Percentiles rank a stretch among this genome's conserved stretches.
phyloP scores from a whole-genome alignment of 2,113 vertebrate species.

The Spheniscus mendiculus region DNA sequence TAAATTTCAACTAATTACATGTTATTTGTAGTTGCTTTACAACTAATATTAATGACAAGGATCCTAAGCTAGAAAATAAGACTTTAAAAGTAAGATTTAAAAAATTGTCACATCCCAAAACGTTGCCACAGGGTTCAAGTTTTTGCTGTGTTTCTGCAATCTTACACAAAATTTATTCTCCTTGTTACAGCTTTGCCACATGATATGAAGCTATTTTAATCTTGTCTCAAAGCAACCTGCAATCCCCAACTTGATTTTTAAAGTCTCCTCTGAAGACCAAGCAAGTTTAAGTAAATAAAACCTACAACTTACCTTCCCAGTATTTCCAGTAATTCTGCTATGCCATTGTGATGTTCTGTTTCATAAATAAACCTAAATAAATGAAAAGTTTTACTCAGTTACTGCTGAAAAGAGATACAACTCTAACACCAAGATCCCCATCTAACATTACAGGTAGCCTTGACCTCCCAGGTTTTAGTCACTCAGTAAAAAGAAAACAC shows the following conservation, averaged over 20 bases:
- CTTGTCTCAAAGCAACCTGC: background rate
- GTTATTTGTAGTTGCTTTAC: background rate
- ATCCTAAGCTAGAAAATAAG: background rate
- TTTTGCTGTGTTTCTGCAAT: background rate
- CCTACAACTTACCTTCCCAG: constrained; percentile 88
- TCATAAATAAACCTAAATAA: constrained; percentile 97
- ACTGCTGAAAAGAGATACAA: background rate
- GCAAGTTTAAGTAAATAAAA: background rate
- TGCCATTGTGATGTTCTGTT: constrained; percentile 99
- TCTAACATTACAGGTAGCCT: background rate
- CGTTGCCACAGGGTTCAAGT: background rate
- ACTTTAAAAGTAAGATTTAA: background rate
- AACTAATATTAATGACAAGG: background rate
- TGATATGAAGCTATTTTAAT: background rate
- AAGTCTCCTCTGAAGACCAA: background rate
- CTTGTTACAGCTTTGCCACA: background rate
- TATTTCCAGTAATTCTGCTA: constrained; percentile 99
- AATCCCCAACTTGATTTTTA: background rate
- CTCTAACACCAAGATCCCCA: background rate
- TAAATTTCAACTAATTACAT: background rate
- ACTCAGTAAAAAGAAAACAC: background rate
- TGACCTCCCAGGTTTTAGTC: background rate
- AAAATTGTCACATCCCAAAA: background rate
- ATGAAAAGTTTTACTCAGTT: background rate
- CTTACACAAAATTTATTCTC: background rate